These are phyloP conservation scores for Pyrgilauda ruficollis DNA, from an alignment of 2,113 vertebrate genomes.

Conservation along the genomic window DNA sequence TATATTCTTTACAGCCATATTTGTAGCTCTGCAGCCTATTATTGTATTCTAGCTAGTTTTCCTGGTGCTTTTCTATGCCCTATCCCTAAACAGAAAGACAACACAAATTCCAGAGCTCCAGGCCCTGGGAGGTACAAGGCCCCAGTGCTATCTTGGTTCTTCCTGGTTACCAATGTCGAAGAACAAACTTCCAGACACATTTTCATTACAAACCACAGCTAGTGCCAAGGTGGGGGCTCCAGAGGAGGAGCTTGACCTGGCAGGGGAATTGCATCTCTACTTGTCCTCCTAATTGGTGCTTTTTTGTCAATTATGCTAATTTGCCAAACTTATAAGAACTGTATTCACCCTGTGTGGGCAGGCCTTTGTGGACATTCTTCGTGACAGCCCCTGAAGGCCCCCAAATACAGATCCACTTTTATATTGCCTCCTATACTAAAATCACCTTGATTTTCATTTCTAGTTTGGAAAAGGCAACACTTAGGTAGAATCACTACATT, in stretches of 20 bases:
- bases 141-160: no score
- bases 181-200: no score
- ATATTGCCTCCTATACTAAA: background rate
- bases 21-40: background rate
- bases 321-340: background rate
- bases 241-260: background rate
- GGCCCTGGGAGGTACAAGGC: no score
- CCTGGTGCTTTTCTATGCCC: background rate
- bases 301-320: background rate
- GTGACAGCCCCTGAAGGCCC: background rate
- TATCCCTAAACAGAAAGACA: background rate
- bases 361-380: background rate
- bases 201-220: background rate
- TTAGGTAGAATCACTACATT: background rate
- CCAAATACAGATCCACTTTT: background rate
- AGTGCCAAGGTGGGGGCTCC: no score
- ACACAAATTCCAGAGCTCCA: background rate
- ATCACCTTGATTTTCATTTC: background rate
- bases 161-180: background rate
- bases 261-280: background rate
- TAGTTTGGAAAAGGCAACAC: background rate
- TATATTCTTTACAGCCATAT: background rate
- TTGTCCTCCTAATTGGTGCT: background rate
- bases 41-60: background rate
- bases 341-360: fast-evolving